Base-by-base conservation (phyloP, 2,113 vertebrate species). In the Pteropus alecto region DNA sequence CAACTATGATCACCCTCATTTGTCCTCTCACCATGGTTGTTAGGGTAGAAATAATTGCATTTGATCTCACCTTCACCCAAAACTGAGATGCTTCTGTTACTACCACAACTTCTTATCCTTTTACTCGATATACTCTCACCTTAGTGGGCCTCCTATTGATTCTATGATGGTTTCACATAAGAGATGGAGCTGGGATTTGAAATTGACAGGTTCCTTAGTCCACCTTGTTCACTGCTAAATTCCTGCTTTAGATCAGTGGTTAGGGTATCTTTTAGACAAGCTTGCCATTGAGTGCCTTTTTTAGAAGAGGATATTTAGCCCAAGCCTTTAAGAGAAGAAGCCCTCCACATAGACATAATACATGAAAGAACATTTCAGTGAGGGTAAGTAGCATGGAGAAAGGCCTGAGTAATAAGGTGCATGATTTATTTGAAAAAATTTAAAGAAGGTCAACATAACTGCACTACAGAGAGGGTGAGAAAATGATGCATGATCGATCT, bases 291-390 rank as follows among this genome's bases (percentile, higher is more conserved):
- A 92, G 26, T 54, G 11, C 26, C 33, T 38, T 79, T 96, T 60
- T 71, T 78, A 92, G 87, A 71, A 87, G 87, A 93, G 77, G 6
- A 10, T 7, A 68, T 96, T 93, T 94, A 91, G 46, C 77, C 48
- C n/a, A 21, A 86, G 73, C 26, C 56, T 89, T 93, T 89, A 77
- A 43, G 73, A 84, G 76, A 87, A 78, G 60, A n/a, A 74, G 21
- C 61, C 78, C 48, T 82, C 15, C 11, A 58, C 19, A 79, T 6
- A 87, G 46, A 89, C 21, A 24, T 73, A 92, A 24, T 73, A 92
- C 79, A 76, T n/a, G 68, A 87, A 89, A 26, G 46, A 74, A 0
- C 63, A 60, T 92, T 96, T 96, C 7, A 43, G 56, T 65, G 68
- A 74, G 56, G 54, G 11, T n/a, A n/a, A 76, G 41, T 54, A 86